These are phyloP conservation scores for Chouioia cunea DNA, from an alignment of 2,888 invertebrate genomes.

Conservation along the genomic window DNA sequence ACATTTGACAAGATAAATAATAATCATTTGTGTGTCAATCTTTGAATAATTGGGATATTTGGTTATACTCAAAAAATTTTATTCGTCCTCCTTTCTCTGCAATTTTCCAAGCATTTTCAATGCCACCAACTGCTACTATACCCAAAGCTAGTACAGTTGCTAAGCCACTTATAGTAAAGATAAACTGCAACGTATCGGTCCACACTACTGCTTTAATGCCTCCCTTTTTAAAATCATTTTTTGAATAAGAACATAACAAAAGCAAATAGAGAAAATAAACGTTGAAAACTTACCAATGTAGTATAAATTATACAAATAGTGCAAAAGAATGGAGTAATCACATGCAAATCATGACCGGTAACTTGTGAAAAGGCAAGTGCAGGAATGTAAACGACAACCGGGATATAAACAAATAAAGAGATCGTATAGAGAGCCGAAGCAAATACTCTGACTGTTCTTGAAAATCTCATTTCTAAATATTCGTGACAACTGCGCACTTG, in stretches of 20 bases:
- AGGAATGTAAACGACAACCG: conserved; percentile 79
- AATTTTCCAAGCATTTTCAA: conserved; percentile 73
- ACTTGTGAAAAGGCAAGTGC: conserved; percentile 80
- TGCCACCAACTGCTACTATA: conserved; percentile 71
- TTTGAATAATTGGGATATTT: too few relatives aligned
- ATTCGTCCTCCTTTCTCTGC: conserved; percentile 73
- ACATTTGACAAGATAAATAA: too few relatives aligned
- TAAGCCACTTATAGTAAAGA: conserved; percentile 72
- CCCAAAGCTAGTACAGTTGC: conserved; percentile 74
- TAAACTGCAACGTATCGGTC: conserved; percentile 74
- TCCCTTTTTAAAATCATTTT: conserved; percentile 56
- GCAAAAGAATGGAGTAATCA: conserved; percentile 78
- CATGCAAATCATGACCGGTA: conserved; percentile 76
- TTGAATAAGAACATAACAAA: too few relatives aligned
- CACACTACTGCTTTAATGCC: conserved; percentile 78
- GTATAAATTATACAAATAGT: conserved; percentile 82
- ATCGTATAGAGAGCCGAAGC: conserved; percentile 75
- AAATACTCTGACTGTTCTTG: conserved; percentile 72
- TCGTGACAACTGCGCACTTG: conserved; percentile 80
- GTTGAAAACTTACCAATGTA: conserved; percentile 72
- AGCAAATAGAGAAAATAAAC: background rate
- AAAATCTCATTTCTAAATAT: conserved; percentile 77
- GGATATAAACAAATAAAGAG: conserved; percentile 73
- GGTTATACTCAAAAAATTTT: conserved; percentile 74
- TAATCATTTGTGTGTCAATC: background rate